A percentile compares a stretch with the other conserved stretches of the same genome.
Conservation (phyloP, 2,888 invertebrate genomes). For the Epinotia brunnichana region DNA sequence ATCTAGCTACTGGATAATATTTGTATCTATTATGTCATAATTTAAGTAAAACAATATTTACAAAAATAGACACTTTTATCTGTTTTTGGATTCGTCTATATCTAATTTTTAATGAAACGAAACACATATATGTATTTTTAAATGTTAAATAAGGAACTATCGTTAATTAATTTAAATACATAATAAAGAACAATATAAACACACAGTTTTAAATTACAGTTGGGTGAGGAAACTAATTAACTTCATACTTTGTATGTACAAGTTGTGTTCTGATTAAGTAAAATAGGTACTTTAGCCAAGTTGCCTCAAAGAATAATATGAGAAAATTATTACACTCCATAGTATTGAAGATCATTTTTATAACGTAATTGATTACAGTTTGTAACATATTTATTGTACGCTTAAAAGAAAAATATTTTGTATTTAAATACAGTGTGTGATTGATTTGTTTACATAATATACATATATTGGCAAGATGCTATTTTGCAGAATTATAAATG, state of each 20-base stretch:
- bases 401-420: neutral
- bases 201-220: constrained; percentile 28
- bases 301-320: neutral
- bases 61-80: constrained; percentile 80
- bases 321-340: neutral
- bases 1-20: constrained; percentile 79
- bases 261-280: neutral
- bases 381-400: neutral
- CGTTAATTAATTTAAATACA: constrained; percentile 46
- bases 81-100: constrained; percentile 70
- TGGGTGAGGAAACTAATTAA: constrained; percentile 23
- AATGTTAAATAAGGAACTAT: constrained; percentile 54
- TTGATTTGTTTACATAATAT: constrained; percentile 11
- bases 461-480: constrained; percentile 33
- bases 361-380: constrained; percentile 9
- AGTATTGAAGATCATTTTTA: neutral
- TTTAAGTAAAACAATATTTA: constrained; percentile 82
- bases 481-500: neutral
- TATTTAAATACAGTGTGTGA: neutral
- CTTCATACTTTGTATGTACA: constrained; percentile 40
- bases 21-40: constrained; percentile 76
- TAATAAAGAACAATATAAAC: constrained; percentile 44
- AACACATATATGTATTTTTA: constrained; percentile 48
- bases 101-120: constrained; percentile 55
- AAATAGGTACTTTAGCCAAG: constrained; percentile 7